These are phyloP conservation scores for Synanthedon myopaeformis DNA, from an alignment of 2,888 invertebrate genomes.

Conservation along the genomic window DNA sequence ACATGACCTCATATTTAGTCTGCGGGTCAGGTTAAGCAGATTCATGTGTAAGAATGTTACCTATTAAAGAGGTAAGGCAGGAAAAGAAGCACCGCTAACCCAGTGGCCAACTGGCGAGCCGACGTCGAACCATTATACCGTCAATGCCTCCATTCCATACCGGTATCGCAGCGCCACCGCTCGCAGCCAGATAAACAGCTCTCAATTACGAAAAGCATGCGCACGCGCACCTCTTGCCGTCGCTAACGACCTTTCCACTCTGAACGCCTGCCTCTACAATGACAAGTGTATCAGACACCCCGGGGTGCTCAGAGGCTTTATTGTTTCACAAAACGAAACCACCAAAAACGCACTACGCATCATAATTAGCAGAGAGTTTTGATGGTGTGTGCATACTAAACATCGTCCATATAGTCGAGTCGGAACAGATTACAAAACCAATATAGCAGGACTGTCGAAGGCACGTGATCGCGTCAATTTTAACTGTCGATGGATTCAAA, in stretches of 20 bases:
- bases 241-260: constrained; percentile 13
- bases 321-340: constrained; percentile 62
- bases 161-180: constrained; percentile 47
- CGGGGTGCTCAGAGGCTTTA: constrained; percentile 40
- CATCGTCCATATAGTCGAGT: constrained; percentile 32
- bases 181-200: constrained; percentile 32
- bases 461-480: constrained; percentile 29
- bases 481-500: constrained; percentile 24
- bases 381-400: constrained; percentile 59
- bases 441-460: constrained; percentile 38
- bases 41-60: constrained; percentile 21
- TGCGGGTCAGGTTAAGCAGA: neutral
- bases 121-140: constrained; percentile 49
- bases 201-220: constrained; percentile 30
- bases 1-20: neutral
- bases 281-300: constrained; percentile 38
- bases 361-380: constrained; percentile 61
- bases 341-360: constrained; percentile 52
- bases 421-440: constrained; percentile 31
- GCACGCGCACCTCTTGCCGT: constrained; percentile 18
- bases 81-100: constrained; percentile 68
- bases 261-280: constrained; percentile 23
- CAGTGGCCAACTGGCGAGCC: constrained; percentile 65
- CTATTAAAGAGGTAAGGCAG: constrained; percentile 56
- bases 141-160: constrained; percentile 54